phyloP scores from a whole-genome alignment of 2,113 vertebrate species.

The Pelvicachromis taeniatus region DNA sequence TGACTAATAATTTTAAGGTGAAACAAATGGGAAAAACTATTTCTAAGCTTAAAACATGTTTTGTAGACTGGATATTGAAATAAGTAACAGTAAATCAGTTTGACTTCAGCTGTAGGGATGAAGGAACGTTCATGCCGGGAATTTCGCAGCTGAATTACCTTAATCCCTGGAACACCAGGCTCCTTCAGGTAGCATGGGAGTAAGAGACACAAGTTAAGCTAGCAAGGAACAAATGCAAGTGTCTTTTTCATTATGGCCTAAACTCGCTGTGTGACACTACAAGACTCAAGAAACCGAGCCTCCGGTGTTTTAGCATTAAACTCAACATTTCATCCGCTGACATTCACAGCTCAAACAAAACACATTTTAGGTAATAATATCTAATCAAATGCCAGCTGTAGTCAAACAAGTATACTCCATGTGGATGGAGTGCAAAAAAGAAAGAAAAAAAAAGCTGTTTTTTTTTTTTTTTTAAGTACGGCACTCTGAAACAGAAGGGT shows the following conservation, averaged over 20 bases:
- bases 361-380: neutral
- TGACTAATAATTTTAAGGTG: neutral
- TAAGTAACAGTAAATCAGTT: neutral
- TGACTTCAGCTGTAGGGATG: neutral
- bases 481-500: neutral
- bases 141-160: constrained; percentile 39
- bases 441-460: neutral
- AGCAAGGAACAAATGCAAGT: neutral
- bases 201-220: constrained; percentile 8
- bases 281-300: neutral
- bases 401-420: neutral
- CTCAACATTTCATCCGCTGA: neutral
- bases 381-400: neutral
- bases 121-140: constrained; percentile 17
- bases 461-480: neutral
- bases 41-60: neutral
- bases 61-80: neutral
- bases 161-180: constrained; percentile 28
- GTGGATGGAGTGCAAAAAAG: neutral
- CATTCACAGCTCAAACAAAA: neutral
- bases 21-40: neutral
- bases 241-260: neutral
- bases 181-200: constrained; percentile 51
- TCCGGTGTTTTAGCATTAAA: neutral
- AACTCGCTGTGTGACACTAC: accelerated